Evolutionary conservation across 2,888 invertebrate genomes (phyloP).

Genomic region (Noctua fimbriata): DNA sequence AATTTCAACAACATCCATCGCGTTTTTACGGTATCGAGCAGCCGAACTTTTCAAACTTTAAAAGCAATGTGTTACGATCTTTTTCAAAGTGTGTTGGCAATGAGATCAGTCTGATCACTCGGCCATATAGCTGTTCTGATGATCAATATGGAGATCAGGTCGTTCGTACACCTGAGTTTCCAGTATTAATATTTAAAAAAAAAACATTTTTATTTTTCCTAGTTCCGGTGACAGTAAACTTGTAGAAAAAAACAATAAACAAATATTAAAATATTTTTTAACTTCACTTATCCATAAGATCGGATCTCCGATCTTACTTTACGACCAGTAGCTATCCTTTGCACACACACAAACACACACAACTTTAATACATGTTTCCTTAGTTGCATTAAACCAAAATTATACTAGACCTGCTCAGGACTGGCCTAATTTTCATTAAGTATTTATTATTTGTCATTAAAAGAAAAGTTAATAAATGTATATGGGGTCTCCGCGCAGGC

Average conservation of each 20-base stretch:
- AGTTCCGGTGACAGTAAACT: too few species aligned
- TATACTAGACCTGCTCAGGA: slow-evolving; percentile 46
- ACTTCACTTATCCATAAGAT: slow-evolving; percentile 23
- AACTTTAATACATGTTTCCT: slow-evolving; percentile 61
- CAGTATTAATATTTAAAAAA: neutral
- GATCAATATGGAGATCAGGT: neutral
- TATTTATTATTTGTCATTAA: slow-evolving; percentile 22
- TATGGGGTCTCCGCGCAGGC: neutral
- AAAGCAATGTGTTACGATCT: neutral
- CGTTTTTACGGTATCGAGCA: neutral
- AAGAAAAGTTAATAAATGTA: neutral
- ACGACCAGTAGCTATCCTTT: slow-evolving; percentile 34
- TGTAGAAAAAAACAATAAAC: neutral
- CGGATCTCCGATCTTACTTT: slow-evolving; percentile 37
- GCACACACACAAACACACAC: slow-evolving; percentile 38
- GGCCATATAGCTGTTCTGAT: neutral
- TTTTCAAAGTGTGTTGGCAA: neutral
- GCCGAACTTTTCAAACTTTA: neutral
- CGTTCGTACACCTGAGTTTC: neutral
- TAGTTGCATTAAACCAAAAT: slow-evolving; percentile 58
- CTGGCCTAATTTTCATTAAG: slow-evolving; percentile 51
- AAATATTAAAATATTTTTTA: slow-evolving; percentile 10
- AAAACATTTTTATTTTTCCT: neutral
- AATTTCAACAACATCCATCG: neutral
- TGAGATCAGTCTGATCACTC: neutral